Evolutionary conservation across 2,797 vertebrate genomes (phyloP).

Genomic region (Lycodopsis pacificus): DNA sequence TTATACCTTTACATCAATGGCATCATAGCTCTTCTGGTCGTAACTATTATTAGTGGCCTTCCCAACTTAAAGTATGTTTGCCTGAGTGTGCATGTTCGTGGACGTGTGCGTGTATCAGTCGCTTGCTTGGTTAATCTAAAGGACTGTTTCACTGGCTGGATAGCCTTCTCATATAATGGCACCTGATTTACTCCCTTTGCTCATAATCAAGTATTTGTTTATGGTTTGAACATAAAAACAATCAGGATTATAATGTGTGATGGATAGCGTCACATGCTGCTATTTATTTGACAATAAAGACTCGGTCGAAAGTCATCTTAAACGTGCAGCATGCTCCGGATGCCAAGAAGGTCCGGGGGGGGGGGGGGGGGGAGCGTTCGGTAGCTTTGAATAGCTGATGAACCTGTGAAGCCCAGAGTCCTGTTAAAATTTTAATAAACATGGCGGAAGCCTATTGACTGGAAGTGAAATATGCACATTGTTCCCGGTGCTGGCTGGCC

Average conservation of each 20-base stretch:
- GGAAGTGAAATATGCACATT: slow-evolving; percentile 87
- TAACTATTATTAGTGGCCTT: slow-evolving; percentile 33
- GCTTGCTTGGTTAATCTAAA: slow-evolving; percentile 81
- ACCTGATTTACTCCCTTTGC: slow-evolving; percentile 83
- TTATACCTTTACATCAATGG: slow-evolving; percentile 36
- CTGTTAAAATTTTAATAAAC: slow-evolving; percentile 92
- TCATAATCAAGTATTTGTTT: slow-evolving; percentile 88
- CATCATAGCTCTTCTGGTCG: slow-evolving; percentile 25
- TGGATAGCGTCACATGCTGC: slow-evolving; percentile 80
- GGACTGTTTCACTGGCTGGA: slow-evolving; percentile 71
- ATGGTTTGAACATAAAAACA: slow-evolving; percentile 85
- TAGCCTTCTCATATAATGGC: slow-evolving; percentile 67
- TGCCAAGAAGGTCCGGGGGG: slow-evolving; percentile 77
- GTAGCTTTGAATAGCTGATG: slow-evolving; percentile 88
- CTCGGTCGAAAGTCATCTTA: slow-evolving; percentile 79
- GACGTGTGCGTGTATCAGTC: slow-evolving; percentile 22
- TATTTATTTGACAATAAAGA: slow-evolving; percentile 87
- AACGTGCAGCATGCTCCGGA: slow-evolving; percentile 57
- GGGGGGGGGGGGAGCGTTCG: slow-evolving; percentile 50
- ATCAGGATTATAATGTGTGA: slow-evolving; percentile 85
- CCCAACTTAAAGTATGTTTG: slow-evolving; percentile 28
- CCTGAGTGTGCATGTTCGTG: slow-evolving; percentile 25
- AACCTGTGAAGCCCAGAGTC: slow-evolving; percentile 83
- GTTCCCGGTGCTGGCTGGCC: slow-evolving; percentile 77
- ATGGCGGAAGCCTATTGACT: slow-evolving; percentile 85